Evolutionary conservation across 2,888 invertebrate species (phyloP), one percentile per base, ranked within the genome.

Genomic region (Hirtodrosophila confusa): DNA sequence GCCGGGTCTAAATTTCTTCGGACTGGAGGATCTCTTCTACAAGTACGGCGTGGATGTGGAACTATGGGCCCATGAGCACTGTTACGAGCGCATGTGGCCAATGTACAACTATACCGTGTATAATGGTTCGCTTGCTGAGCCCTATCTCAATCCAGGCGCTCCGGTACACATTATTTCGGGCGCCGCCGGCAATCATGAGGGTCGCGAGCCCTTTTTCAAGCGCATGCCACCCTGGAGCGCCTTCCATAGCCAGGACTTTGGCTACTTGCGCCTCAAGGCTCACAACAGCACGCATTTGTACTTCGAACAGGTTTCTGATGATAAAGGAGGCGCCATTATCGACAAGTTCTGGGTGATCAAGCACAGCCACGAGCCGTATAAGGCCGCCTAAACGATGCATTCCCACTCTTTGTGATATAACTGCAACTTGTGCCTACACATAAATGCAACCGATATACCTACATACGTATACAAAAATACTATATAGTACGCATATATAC

Each of bases 51-150:
- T 99, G 17, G 99, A 99, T 93, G 91, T 99, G 55, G 95, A 95
- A 89, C 92, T 99, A 47, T 99, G 98, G 97, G 99, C 99, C 0
- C 99, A 99, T 91, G 99, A 99, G 91, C 99, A 99, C 92, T 97
- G 97, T 36, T 99, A 99, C 91, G 99, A 99, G 92, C 93, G 99
- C 55, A 92, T 98, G 60, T 99, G 97, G 96, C 99, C 99, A 2
- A 94, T 99, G 65, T 99, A 97, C 92, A 94, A 99, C 91, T 94
- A 95, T 80, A 93, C 93, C 86, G 95, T 94, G 0, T 94, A 93
- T 87, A 95, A 95, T 90, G 95, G 94, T 17, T 93, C 93, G 0
- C 9, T 66, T 0, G 77, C 89, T 0, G 85, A 91, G 5, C 94
- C 94, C 0, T 94, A 94, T 75, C 90, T 89, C 7, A 93, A 94